Base-by-base conservation (phyloP, 2,797 vertebrate genomes). In the Naso thynnoides region DNA sequence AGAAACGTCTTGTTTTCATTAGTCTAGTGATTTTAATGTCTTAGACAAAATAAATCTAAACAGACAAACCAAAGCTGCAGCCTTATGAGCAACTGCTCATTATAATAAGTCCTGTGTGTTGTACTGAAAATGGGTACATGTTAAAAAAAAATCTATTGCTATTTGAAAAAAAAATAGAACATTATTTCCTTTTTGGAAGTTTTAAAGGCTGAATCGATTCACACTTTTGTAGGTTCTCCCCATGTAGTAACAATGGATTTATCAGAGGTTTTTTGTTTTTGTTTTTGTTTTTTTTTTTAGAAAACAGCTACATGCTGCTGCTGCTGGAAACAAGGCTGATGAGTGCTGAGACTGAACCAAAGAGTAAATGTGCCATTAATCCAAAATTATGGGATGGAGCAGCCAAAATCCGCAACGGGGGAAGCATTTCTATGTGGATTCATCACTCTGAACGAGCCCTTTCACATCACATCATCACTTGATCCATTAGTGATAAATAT, bases 221-320 rank as follows among this genome's bases (percentile, higher is more conserved):
- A 36, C 33, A 9, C 8, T 36, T 8, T 36, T 36, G 10, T 36
- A 36, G 13, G 13, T 36, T 8, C 33, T 36, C 33, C 0, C 13
- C 33, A 13, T 3, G 13, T 11, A 36, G 33, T 36, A 9, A 36
- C 33, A 36, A 36, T 36, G 33, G 33, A 36, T 1, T 8, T 36
- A 36, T 36, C 2, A 13, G 9, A 13, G 33, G 31, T 6, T 2
- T 36, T 36, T 36, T 36, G 9, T 11, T 36, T 36, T 6, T 26
- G 31, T 2, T 36, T 36, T 36, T 36, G 31, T 2, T 36, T 36
- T 36, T 36, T 36, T 11, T 36, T 36, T 6, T 26, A 42, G n/a
- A n/a, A 55, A 47, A 52, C 29, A 52, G 58, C 52, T 48, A 16
- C 41, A 29, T 29, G 41, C 14, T 29, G 58, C 69, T 47, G 19